A percentile compares a stretch with the other conserved stretches of the same genome.
Conservation (phyloP, 2,113 vertebrate species). For the Sinocyclocheilus anshuiensis region DNA sequence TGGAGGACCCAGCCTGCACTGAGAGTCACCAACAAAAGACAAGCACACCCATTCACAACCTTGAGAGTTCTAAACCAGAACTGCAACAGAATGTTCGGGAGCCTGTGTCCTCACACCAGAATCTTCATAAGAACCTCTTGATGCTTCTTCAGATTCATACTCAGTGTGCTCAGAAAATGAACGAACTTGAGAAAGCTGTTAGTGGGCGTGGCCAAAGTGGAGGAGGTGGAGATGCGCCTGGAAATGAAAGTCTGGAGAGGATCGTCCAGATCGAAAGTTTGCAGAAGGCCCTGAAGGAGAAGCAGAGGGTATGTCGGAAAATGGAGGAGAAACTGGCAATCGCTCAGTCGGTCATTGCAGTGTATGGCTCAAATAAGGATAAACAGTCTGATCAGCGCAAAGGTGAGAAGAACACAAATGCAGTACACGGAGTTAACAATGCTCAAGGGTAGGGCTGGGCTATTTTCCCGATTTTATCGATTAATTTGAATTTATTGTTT, state of each 20-base stretch:
- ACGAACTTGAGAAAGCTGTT: constrained; percentile 60
- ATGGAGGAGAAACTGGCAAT: constrained; percentile 47
- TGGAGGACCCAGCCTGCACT: constrained; percentile 22
- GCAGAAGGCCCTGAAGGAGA: constrained; percentile 76
- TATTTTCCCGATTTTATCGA: too few species aligned
- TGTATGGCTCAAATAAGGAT: constrained; percentile 41
- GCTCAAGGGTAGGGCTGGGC: neutral
- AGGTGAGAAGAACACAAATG: constrained; percentile 59
- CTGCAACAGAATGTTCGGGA: neutral
- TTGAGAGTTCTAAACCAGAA: neutral
- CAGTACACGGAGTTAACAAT: neutral
- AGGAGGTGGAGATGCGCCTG: neutral
- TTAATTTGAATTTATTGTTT: too few species aligned
- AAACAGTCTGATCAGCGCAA: constrained; percentile 57
- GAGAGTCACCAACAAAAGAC: constrained; percentile 45
- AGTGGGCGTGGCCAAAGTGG: neutral
- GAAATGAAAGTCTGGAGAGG: neutral
- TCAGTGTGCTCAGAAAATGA: constrained; percentile 59
- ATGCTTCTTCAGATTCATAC: constrained; percentile 61
- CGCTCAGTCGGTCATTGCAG: constrained; percentile 63
- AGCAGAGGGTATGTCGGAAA: constrained; percentile 64
- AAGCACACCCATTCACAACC: constrained; percentile 40
- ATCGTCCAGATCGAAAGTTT: constrained; percentile 70
- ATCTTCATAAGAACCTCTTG: constrained; percentile 66
- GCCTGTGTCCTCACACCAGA: neutral